Conservation (phyloP, 2,113 vertebrate genomes). For the Seriola quinqueradiata region DNA sequence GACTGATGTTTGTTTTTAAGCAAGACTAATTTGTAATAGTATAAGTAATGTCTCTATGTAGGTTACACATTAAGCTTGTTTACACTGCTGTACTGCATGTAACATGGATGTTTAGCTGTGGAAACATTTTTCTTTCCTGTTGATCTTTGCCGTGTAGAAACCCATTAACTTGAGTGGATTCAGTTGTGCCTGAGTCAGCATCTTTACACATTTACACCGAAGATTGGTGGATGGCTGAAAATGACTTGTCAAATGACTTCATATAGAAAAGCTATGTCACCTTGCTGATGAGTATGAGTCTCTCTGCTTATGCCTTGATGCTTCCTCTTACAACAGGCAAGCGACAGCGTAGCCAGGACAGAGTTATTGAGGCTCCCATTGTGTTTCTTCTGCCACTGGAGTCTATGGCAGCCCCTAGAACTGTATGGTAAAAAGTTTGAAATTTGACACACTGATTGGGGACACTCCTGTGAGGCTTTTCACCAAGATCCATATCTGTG, state of each 20-base stretch:
- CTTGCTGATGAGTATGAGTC: not conserved
- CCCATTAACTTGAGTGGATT: conserved; percentile 9
- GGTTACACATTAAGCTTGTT: too few species aligned
- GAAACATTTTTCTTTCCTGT: not conserved
- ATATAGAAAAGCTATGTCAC: conserved; percentile 1
- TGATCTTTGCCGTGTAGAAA: not conserved
- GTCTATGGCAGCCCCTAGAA: too few species aligned
- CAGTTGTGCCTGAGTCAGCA: not conserved
- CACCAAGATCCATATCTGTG: too few species aligned
- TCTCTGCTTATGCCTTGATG: not conserved
- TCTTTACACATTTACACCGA: not conserved
- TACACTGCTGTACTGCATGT: not conserved
- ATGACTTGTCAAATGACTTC: conserved; percentile 7
- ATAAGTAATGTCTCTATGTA: not conserved
- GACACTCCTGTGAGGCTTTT: too few species aligned
- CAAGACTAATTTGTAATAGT: not conserved
- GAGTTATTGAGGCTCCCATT: not conserved
- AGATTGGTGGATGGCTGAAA: not conserved
- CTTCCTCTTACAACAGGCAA: not conserved
- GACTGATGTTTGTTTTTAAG: not conserved
- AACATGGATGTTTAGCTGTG: not conserved
- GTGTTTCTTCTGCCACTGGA: too few species aligned
- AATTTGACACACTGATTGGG: too few species aligned
- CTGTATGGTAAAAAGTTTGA: too few species aligned
- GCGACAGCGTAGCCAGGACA: not conserved